Evolutionary conservation across 2,797 vertebrate species (phyloP).

Genomic region (Tangara arthus): DNA sequence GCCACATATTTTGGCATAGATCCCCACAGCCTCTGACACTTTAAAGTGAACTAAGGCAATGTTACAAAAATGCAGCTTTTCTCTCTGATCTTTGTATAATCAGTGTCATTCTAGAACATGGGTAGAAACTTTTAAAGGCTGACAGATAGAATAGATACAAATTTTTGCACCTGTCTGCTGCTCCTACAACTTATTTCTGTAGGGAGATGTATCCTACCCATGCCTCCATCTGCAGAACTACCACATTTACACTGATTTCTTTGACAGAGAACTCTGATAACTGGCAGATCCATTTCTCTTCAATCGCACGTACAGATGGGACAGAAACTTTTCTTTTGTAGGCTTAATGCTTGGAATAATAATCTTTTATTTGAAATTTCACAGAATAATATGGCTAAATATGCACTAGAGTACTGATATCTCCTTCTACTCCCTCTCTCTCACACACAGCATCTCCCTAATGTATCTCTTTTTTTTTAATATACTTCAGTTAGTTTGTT

Average conservation of each 20-base stretch:
- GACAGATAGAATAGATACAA: background rate
- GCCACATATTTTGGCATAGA: background rate
- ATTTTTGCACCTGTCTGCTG: background rate
- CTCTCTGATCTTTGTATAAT: background rate
- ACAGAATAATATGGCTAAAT: background rate
- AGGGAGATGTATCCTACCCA: background rate
- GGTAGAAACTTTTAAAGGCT: background rate
- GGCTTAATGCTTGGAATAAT: background rate
- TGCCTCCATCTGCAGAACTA: background rate
- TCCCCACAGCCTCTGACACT: fast-evolving
- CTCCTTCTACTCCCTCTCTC: background rate
- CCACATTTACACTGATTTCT: background rate
- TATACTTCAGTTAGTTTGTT: background rate
- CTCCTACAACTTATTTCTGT: background rate
- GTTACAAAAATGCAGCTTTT: background rate
- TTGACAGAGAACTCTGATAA: background rate
- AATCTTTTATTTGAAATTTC: background rate
- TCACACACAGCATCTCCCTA: background rate
- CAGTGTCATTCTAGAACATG: fast-evolving
- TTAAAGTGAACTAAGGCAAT: background rate
- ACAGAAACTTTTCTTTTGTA: background rate
- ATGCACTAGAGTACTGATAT: background rate
- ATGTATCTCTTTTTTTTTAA: background rate
- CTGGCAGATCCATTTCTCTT: background rate
- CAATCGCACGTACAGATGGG: background rate